These are phyloP conservation scores for Anomalospiza imberbis DNA, from an alignment of 2,797 vertebrate species.

Conservation along the genomic window DNA sequence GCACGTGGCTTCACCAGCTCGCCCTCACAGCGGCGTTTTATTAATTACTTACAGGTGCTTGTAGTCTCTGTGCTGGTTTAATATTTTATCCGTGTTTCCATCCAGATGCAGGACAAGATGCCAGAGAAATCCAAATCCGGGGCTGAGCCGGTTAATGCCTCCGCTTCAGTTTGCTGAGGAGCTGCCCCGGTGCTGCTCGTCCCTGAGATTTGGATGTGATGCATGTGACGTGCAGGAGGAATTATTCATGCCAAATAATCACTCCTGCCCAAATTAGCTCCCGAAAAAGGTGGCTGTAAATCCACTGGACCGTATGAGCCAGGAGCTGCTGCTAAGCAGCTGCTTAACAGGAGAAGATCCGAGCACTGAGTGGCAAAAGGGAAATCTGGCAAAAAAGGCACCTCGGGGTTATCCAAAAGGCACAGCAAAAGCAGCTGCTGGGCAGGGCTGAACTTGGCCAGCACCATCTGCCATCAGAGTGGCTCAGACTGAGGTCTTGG, in stretches of 20 bases:
- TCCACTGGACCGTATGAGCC: not conserved
- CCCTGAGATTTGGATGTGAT: not conserved
- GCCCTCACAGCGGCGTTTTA: rapidly evolving
- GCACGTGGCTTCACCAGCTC: not conserved
- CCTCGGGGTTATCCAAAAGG: not conserved
- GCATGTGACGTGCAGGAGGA: not conserved
- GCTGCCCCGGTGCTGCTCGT: rapidly evolving
- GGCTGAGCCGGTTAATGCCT: not conserved
- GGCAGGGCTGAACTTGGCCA: rapidly evolving
- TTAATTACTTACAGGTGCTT: not conserved
- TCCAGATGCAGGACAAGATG: not conserved
- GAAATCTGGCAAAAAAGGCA: not conserved
- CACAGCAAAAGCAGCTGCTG: not conserved
- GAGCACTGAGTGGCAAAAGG: not conserved
- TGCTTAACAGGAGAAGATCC: not conserved
- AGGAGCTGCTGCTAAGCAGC: not conserved
- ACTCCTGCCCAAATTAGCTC: not conserved
- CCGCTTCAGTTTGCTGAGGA: not conserved
- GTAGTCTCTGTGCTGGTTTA: not conserved
- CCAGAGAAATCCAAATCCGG: not conserved
- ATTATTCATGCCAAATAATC: not conserved
- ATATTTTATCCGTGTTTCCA: not conserved
- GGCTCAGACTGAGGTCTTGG: not conserved
- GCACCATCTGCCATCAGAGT: rapidly evolving
- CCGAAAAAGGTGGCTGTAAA: not conserved